phyloP scores from a whole-genome alignment of 2,888 invertebrate species.

The Pristionchus entomophagus region DNA sequence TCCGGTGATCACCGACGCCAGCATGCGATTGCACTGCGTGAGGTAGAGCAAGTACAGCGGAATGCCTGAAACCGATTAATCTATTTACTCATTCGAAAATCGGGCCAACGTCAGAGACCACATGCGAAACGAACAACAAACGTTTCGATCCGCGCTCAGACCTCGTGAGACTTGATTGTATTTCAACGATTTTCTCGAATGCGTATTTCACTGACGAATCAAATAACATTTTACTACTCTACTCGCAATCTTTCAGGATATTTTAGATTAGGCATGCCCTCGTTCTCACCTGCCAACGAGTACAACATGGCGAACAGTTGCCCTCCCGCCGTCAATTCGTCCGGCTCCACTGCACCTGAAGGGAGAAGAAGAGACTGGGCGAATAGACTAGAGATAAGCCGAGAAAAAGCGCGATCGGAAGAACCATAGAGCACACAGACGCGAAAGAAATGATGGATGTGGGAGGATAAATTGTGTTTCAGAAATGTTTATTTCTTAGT shows the following conservation, averaged over 20 bases:
- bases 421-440: not conserved
- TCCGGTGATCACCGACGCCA: slow-evolving; percentile 30
- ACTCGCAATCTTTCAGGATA: too few species aligned
- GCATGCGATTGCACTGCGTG: slow-evolving; percentile 56
- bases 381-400: not conserved
- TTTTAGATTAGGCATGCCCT: too few species aligned
- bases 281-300: slow-evolving; percentile 60
- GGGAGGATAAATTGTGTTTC: not conserved
- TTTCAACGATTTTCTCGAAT: too few species aligned
- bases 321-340: slow-evolving; percentile 63
- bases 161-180: too few species aligned
- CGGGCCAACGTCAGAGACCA: not conserved
- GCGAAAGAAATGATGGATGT: not conserved
- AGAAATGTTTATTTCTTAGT: too few species aligned
- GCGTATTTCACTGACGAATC: too few species aligned
- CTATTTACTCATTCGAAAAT: not conserved
- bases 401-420: not conserved
- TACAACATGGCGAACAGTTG: slow-evolving; percentile 70
- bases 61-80: slow-evolving; percentile 51
- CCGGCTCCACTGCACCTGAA: slow-evolving; percentile 68
- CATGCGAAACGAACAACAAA: too few species aligned
- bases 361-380: not conserved
- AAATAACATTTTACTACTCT: too few species aligned
- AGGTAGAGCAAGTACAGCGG: slow-evolving; percentile 61
- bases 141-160: too few species aligned